A percentile compares a stretch with the other conserved stretches of the same genome.
phyloP scores from a whole-genome alignment of 2,888 invertebrate species.

The Sarcophaga carnaria region DNA sequence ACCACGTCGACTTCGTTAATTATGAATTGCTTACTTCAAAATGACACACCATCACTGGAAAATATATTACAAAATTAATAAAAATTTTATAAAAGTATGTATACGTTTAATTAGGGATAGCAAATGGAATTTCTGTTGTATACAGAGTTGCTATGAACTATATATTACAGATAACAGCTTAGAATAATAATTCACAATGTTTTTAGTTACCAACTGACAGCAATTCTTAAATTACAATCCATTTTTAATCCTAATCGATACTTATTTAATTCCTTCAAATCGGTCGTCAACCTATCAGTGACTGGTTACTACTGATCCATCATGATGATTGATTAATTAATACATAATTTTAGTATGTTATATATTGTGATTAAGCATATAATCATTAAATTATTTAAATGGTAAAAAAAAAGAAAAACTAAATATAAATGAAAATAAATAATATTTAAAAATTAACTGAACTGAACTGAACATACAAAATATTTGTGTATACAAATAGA shows the following conservation, averaged over 20 bases:
- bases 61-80: no score
- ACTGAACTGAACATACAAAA: not conserved
- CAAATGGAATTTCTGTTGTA: no score
- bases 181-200: not conserved
- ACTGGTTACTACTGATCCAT: not conserved
- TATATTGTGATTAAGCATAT: not conserved
- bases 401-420: not conserved
- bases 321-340: slow-evolving; percentile 4
- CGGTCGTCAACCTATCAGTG: not conserved
- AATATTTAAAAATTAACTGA: slow-evolving; percentile 22
- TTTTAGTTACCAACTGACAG: not conserved
- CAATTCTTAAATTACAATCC: no score
- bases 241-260: not conserved
- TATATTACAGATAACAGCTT: not conserved
- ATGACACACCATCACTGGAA: no score
- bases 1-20: no score
- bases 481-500: not conserved
- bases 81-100: no score
- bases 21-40: no score
- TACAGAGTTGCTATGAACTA: no score
- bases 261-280: not conserved
- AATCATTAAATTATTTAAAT: not conserved
- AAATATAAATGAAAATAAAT: not conserved
- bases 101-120: no score
- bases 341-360: not conserved